Evolutionary conservation across 2,113 vertebrate genomes (phyloP).

Genomic region (Nicator chloris): DNA sequence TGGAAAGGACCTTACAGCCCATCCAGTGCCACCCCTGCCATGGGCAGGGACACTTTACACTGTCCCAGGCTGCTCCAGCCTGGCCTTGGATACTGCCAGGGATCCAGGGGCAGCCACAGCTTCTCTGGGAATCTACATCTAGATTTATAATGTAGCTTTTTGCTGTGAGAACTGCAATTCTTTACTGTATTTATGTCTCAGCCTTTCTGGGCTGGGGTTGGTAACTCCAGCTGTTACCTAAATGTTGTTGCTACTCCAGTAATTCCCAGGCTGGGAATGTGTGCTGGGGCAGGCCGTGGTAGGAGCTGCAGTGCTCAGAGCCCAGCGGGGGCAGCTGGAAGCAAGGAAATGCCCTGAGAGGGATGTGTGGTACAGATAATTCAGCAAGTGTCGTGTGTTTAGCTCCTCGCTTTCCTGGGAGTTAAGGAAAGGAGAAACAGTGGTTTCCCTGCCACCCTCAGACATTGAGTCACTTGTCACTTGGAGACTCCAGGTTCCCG

Average conservation of each 20-base stretch:
- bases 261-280: neutral
- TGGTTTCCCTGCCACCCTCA: neutral
- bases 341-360: neutral
- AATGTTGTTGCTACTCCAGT: neutral
- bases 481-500: neutral
- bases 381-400: too few species aligned
- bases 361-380: accelerated
- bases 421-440: neutral
- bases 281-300: neutral
- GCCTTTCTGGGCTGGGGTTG: neutral
- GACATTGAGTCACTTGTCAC: neutral
- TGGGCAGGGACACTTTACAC: neutral
- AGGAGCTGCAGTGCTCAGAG: neutral
- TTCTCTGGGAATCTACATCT: neutral
- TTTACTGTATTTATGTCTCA: neutral
- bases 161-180: neutral
- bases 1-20: neutral
- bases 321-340: neutral
- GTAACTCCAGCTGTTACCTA: neutral
- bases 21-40: neutral
- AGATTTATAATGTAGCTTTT: neutral
- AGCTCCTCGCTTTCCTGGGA: neutral
- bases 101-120: neutral
- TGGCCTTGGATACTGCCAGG: neutral
- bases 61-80: neutral